phyloP scores from a whole-genome alignment of 2,888 invertebrate species.

The Eristalis intricaria region DNA sequence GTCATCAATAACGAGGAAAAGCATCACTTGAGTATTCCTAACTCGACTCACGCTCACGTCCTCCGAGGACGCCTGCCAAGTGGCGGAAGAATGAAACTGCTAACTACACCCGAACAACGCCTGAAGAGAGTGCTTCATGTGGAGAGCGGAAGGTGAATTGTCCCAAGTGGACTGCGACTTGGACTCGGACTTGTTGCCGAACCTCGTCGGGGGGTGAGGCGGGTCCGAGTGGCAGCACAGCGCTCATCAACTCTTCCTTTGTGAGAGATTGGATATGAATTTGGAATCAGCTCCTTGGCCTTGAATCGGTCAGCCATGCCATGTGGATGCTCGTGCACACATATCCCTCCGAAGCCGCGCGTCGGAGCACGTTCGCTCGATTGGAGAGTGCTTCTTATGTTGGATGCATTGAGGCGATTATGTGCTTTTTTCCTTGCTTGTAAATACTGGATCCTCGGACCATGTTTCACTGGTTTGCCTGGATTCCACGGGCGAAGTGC shows the following conservation, averaged over 20 bases:
- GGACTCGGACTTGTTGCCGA: neutral
- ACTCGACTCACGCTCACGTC: neutral
- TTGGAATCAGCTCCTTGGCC: neutral
- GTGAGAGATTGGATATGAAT: neutral
- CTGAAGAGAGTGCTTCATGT: neutral
- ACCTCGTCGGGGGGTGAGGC: neutral
- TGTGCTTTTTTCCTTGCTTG: neutral
- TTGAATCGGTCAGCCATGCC: neutral
- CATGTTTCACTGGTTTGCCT: neutral
- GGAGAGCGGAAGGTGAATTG: neutral
- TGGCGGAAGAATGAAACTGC: neutral
- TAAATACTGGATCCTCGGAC: neutral
- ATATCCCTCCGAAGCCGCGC: neutral
- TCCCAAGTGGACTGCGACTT: neutral
- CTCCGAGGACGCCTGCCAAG: neutral
- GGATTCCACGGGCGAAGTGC: neutral
- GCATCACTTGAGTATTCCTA: neutral
- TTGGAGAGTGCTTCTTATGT: neutral
- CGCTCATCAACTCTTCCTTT: neutral
- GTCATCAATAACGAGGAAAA: neutral
- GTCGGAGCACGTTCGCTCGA: neutral
- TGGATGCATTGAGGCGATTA: neutral
- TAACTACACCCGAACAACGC: neutral
- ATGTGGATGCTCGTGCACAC: neutral
- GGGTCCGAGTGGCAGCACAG: neutral